Percentiles rank a stretch among this genome's conserved stretches.
Evolutionary conservation across 2,888 invertebrate species (phyloP).

Genomic region (Heteropelma amictum): DNA sequence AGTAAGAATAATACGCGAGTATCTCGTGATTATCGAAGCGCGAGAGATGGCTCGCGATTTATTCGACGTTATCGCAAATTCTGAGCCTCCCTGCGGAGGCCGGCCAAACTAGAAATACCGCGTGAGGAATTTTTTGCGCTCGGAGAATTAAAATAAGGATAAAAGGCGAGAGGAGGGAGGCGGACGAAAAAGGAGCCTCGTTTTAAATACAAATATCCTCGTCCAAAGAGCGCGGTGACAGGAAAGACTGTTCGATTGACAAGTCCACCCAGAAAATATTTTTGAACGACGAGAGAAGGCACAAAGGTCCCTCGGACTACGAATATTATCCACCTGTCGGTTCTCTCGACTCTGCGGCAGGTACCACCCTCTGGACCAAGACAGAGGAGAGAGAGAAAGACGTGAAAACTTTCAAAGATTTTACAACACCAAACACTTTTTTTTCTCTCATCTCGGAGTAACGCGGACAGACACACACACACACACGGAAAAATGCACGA

Average conservation of each 20-base stretch:
- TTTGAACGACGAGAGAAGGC: neutral
- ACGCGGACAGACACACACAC: too few species aligned
- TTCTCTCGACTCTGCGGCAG: conserved; percentile 50
- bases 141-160: too few species aligned
- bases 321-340: conserved; percentile 56
- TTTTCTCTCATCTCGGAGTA: neutral
- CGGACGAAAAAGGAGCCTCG: neutral
- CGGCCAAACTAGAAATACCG: too few species aligned
- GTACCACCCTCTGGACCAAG: conserved; percentile 40
- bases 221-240: conserved; percentile 52
- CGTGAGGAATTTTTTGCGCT: too few species aligned
- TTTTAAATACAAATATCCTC: conserved; percentile 3
- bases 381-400: conserved; percentile 2
- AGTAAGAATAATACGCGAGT: too few species aligned
- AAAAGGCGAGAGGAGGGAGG: neutral
- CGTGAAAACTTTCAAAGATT: neutral
- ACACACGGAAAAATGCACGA: too few species aligned
- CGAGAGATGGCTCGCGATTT: too few species aligned
- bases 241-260: conserved; percentile 49
- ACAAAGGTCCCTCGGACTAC: neutral
- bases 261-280: conserved; percentile 44
- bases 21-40: too few species aligned
- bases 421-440: conserved; percentile 38
- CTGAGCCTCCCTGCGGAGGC: too few species aligned
- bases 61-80: too few species aligned